A percentile compares a stretch with the other conserved stretches of the same genome.
These are phyloP conservation scores for Phytoseiulus persimilis DNA, from an alignment of 2,888 invertebrate species.

Conservation along the genomic window DNA sequence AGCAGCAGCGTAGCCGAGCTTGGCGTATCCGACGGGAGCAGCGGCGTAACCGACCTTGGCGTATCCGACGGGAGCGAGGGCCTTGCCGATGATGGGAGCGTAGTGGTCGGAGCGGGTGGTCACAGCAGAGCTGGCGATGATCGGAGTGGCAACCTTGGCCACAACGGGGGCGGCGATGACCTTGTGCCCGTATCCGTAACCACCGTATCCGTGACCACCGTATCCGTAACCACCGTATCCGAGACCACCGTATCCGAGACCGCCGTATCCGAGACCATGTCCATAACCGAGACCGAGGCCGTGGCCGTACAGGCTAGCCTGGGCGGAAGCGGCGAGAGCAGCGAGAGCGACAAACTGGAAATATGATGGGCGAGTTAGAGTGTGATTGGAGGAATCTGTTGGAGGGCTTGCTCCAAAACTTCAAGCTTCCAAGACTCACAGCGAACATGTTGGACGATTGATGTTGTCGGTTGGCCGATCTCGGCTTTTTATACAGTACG, in stretches of 20 bases:
- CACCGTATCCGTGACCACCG: slow-evolving; percentile 13
- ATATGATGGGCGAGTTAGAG: not conserved
- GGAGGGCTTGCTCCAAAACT: not conserved
- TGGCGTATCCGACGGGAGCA: not conserved
- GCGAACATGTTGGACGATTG: not conserved
- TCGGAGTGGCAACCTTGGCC: not conserved
- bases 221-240: not conserved
- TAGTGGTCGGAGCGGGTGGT: slow-evolving; percentile 7
- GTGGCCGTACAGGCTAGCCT: not conserved
- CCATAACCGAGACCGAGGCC: too few species aligned
- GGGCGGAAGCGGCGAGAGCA: not conserved
- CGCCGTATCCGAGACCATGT: slow-evolving; percentile 7
- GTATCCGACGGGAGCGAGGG: not conserved
- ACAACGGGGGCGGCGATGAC: slow-evolving; percentile 17
- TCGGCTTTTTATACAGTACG: not conserved
- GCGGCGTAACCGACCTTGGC: slow-evolving; percentile 10
- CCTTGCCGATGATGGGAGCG: slow-evolving; percentile 11
- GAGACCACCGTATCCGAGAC: slow-evolving; percentile 16
- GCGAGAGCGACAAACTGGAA: not conserved
- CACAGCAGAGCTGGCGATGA: slow-evolving; percentile 1
- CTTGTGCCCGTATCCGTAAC: not conserved
- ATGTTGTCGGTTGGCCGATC: not conserved
- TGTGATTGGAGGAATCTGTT: not conserved
- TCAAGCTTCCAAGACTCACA: not conserved
- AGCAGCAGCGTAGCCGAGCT: not conserved